Evolutionary conservation across 2,888 invertebrate species (phyloP), one percentile per base, ranked within the genome.

Genomic region (Eristalis arbustorum): DNA sequence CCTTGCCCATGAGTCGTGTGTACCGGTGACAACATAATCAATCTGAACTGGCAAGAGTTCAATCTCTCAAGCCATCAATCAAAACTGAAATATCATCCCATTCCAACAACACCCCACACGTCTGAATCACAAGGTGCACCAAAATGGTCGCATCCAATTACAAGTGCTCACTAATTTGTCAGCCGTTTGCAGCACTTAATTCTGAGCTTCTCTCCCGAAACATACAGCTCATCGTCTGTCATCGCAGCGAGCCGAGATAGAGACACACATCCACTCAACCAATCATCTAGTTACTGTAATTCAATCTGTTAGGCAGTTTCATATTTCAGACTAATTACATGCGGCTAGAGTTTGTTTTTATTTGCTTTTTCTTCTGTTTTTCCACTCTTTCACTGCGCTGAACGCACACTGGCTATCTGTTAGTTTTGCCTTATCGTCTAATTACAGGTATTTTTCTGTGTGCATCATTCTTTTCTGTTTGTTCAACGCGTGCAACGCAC

Each of bases 311-410:
- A 68, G 81, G 68, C 76, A 71, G 76, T 76, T 68, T 84, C 68
- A 64, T 81, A 68, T 84, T 84, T 73, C 81, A 76, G 71, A 85
- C 66, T 69, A 82, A 82, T 81, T 81, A 85, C 81, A 77, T 78
- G 42, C 74, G 42, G 64, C 62, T 68, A 68, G 62, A 59, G 64
- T 67, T 28, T 68, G 61, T 5, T 31, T n/a, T 31, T 31, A 31
- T 8, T 31, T 31, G 5, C 6, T 5, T 31, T 31, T 31, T 31
- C 1, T 31, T 31, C 6, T 31, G 1, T 25, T 40, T 73, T 80
- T 71, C 64, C 64, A 66, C 71, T 74, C 57, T 64, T 78, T 77
- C 49, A 8, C 34, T 25, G 22, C 37, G 3, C 37, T 37, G 13
- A 0, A 37, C 37, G 10, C 37, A 37, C 37, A 37, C 37, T 8